Evolutionary conservation across 2,888 invertebrate genomes (phyloP).

Genomic region (Trissolcus brochymenae): DNA sequence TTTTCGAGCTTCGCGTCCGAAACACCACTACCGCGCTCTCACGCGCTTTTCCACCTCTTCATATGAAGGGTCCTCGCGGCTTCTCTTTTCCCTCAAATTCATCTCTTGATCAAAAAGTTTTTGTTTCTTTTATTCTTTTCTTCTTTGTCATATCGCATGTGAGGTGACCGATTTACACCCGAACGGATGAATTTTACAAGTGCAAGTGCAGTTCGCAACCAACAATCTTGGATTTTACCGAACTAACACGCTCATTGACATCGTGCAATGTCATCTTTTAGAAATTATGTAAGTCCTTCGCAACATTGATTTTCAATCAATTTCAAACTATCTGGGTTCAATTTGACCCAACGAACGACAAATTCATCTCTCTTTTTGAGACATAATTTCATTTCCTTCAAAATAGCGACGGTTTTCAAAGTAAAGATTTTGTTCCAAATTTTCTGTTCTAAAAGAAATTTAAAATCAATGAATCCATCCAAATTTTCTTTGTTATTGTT

Average conservation of each 20-base stretch:
- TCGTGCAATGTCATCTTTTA: conserved; percentile 69
- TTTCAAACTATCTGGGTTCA: too few species aligned
- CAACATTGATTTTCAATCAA: too few species aligned
- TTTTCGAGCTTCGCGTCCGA: conserved; percentile 72
- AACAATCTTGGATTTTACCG: conserved; percentile 10
- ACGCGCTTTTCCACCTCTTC: conserved; percentile 64
- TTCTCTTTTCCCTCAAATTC: conserved; percentile 47
- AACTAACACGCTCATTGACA: conserved; percentile 3
- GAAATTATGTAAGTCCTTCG: conserved; percentile 72
- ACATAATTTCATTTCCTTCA: too few species aligned
- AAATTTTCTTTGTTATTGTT: too few species aligned
- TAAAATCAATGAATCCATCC: too few species aligned
- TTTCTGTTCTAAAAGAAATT: too few species aligned
- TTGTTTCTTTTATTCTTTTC: conserved; percentile 37
- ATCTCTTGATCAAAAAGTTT: conserved; percentile 17
- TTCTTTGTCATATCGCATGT: conserved; percentile 42
- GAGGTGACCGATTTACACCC: conserved; percentile 52
- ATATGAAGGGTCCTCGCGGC: conserved; percentile 61
- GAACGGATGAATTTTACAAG: conserved; percentile 46
- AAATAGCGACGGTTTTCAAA: too few species aligned
- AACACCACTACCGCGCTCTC: conserved; percentile 66
- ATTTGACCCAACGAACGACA: too few species aligned
- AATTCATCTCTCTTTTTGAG: too few species aligned
- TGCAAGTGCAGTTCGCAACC: conserved; percentile 29
- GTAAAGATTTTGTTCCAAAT: too few species aligned